A percentile compares a stretch with the other conserved stretches of the same genome.
Evolutionary conservation across 1,140 invertebrate species (phyloP).

Genomic region (Hestina assimilis): DNA sequence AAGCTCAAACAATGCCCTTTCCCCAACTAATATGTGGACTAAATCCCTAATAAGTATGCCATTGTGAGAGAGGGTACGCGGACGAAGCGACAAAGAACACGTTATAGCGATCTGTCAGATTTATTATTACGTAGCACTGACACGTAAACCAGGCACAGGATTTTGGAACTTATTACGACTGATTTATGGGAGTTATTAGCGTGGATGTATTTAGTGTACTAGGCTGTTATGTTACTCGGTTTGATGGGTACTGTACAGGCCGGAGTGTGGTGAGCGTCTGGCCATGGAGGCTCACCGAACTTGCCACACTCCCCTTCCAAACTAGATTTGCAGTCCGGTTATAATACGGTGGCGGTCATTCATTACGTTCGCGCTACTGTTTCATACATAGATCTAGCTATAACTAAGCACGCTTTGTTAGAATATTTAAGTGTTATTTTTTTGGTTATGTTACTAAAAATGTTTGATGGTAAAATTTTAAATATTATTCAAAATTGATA

Average conservation of each 20-base stretch:
- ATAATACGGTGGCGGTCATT: slow-evolving; percentile 69
- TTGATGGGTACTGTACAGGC: slow-evolving; percentile 51
- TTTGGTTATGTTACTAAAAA: too few relatives aligned
- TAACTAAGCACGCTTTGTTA: slow-evolving; percentile 32
- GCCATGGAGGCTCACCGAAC: slow-evolving; percentile 76
- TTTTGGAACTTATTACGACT: slow-evolving; percentile 1
- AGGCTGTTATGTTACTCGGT: slow-evolving; percentile 31
- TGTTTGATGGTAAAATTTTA: too few relatives aligned
- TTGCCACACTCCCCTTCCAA: slow-evolving; percentile 73
- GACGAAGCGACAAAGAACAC: slow-evolving; percentile 73
- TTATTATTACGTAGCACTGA: slow-evolving; percentile 29
- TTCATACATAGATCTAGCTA: slow-evolving; percentile 57
- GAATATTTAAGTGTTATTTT: not conserved
- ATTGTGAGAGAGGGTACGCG: slow-evolving; percentile 75
- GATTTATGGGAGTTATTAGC: not conserved
- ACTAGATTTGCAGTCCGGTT: slow-evolving; percentile 76
- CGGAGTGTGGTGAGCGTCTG: slow-evolving; percentile 72
- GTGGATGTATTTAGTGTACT: slow-evolving; percentile 31
- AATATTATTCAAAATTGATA: too few relatives aligned
- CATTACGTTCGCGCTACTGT: slow-evolving; percentile 68
- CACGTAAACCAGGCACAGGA: not conserved
- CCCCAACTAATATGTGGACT: slow-evolving; percentile 78
- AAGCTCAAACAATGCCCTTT: slow-evolving; percentile 74
- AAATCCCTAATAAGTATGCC: slow-evolving; percentile 78
- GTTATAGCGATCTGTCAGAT: slow-evolving; percentile 70